Conservation (phyloP, 2,888 invertebrate genomes). For the Mayetiola destructor region DNA sequence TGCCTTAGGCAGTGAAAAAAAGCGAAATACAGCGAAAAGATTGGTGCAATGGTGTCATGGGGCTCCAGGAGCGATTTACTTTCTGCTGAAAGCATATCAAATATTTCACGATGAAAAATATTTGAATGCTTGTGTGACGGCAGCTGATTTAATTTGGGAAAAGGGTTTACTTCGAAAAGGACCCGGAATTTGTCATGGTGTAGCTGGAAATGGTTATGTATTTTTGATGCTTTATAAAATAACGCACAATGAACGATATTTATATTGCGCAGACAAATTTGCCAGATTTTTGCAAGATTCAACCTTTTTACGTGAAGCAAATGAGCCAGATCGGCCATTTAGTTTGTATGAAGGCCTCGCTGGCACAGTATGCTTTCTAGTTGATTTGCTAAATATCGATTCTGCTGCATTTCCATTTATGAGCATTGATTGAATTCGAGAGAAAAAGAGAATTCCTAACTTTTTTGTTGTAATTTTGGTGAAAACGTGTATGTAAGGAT, state of each 20-base stretch:
- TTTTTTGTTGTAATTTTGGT: no score
- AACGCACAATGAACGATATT: constrained; percentile 52
- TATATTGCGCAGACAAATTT: constrained; percentile 61
- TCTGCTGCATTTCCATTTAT: constrained; percentile 71
- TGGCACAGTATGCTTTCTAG: constrained; percentile 69
- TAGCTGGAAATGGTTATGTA: constrained; percentile 69
- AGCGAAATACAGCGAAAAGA: constrained; percentile 42
- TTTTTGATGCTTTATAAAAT: constrained; percentile 62
- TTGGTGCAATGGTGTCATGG: constrained; percentile 87
- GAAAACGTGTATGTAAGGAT: no score
- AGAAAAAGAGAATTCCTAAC: no score
- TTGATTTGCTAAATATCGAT: constrained; percentile 58
- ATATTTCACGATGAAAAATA: constrained; percentile 60
- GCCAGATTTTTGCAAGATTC: constrained; percentile 55
- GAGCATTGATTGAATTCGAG: constrained; percentile 37
- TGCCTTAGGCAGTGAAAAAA: constrained; percentile 48
- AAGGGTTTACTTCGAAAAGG: constrained; percentile 74
- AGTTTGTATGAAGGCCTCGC: constrained; percentile 78
- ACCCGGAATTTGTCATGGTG: constrained; percentile 80
- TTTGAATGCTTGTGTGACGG: constrained; percentile 47
- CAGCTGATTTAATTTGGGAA: constrained; percentile 66
- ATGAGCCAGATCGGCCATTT: constrained; percentile 60
- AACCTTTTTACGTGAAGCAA: constrained; percentile 46
- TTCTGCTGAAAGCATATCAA: constrained; percentile 67
- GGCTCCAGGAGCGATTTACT: constrained; percentile 64